Base-by-base conservation (phyloP, 2,888 invertebrate genomes). In the Abscondita cerata region DNA sequence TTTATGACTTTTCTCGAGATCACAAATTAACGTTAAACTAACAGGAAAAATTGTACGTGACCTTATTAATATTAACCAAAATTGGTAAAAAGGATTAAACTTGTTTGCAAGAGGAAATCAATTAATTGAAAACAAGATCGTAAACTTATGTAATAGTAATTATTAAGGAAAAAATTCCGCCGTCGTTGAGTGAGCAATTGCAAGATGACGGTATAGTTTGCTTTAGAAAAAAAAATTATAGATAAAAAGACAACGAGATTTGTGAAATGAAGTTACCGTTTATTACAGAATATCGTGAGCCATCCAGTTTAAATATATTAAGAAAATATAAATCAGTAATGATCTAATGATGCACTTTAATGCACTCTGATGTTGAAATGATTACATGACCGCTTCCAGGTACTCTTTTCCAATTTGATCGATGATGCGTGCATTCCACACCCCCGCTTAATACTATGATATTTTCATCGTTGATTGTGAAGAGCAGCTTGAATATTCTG, bases 261-360 rank as follows among this genome's bases (percentile, higher is more conserved):
- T 44, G 6, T 16, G 5, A 4, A 44, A 18, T 19, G n/a, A 44
- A 44, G 3, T 44, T 44, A 18, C 44, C 18, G 18, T 44, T 44
- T 15, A 36, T 18, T 47, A 34, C 33, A 47, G 51, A 13, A 57
- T 58, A 48, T 51, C 53, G 62, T 40, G 55, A 62, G 62, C 40
- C 19, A 41, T 40, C 58, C 58, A 59, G 51, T 62, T 62, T 57
- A 58, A 51, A 59, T 62, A 46, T 62, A 62, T 62, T 62, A 62
- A 62, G 57, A 62, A 54, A 44, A 40, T 41, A 62, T 62, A 62
- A 59, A 62, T 59, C 54, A 59, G 58, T 54, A 50, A 58, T 44
- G 44, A 44, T 44, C 18, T 44, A 44, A 58, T 20, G 53, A 54
- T 51, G 51, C 38, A 58, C 47, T 58, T 44, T 58, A 54, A 53